Percentiles rank a stretch among this genome's conserved stretches.
Conservation (phyloP, 2,113 vertebrate species). For the Aegithalos caudatus region DNA sequence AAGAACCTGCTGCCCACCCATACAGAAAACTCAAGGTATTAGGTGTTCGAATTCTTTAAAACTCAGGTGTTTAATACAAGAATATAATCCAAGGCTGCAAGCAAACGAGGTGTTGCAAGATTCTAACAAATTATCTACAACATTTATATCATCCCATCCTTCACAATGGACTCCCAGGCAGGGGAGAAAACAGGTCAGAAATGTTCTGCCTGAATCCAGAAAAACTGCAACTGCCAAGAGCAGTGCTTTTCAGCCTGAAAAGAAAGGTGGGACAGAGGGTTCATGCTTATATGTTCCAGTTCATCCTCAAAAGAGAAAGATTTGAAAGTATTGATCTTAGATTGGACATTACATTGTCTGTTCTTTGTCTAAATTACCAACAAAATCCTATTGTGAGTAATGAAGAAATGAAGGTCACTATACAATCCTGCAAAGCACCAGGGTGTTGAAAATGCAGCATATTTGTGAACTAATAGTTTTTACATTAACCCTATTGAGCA, state of each 20-base stretch:
- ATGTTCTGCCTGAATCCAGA: neutral
- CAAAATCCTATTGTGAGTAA: neutral
- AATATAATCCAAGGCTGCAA: neutral
- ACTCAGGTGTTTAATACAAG: neutral
- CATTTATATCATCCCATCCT: neutral
- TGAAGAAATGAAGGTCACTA: neutral
- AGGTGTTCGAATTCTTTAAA: neutral
- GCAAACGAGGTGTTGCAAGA: neutral
- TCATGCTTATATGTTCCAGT: neutral
- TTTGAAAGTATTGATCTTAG: neutral
- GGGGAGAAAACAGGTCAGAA: neutral
- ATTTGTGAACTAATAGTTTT: neutral
- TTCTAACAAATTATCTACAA: neutral
- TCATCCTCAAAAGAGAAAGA: neutral
- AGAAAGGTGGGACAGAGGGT: neutral
- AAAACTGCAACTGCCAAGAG: neutral
- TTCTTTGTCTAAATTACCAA: neutral
- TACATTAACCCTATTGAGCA: neutral
- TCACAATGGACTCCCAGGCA: neutral
- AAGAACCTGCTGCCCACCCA: neutral
- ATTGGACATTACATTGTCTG: neutral
- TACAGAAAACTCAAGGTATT: neutral
- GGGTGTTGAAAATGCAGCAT: neutral
- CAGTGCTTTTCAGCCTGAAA: neutral
- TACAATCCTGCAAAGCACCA: neutral